A percentile compares a stretch with the other conserved stretches of the same genome.
Evolutionary conservation across 1,140 invertebrate species (phyloP).

Genomic region (Drosophila dunni): DNA sequence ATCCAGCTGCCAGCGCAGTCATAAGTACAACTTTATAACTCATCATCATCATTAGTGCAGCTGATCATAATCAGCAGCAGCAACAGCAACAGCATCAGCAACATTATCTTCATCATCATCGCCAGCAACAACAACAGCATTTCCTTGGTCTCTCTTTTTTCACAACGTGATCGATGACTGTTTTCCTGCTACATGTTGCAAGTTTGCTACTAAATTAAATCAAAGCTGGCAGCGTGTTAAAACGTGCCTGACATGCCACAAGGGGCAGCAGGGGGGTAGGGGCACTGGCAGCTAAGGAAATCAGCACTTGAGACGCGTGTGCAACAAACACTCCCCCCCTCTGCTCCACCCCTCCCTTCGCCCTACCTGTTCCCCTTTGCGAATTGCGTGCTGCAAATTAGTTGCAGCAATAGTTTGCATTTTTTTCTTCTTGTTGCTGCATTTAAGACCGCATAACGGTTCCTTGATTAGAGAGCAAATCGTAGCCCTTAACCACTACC

Average conservation of each 20-base stretch:
- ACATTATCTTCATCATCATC: constrained; percentile 12
- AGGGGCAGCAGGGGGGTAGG: constrained; percentile 14
- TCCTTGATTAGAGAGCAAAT: constrained; percentile 15
- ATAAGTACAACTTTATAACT: constrained; percentile 44
- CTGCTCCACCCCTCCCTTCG: neutral
- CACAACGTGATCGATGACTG: constrained; percentile 67
- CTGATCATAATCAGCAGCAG: neutral
- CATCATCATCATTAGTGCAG: constrained; percentile 14
- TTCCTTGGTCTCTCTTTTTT: neutral
- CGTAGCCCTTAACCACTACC: constrained; percentile 11
- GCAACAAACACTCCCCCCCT: neutral
- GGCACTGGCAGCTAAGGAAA: constrained; percentile 53
- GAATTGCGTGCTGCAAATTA: constrained; percentile 76
- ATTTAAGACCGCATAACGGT: constrained; percentile 50
- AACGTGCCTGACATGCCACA: constrained; percentile 76
- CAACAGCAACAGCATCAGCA: neutral
- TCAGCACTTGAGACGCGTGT: constrained; percentile 74
- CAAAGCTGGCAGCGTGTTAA: constrained; percentile 80
- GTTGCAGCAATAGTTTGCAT: constrained; percentile 33
- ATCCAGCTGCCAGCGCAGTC: constrained; percentile 60
- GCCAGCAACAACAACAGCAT: neutral
- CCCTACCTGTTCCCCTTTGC: constrained; percentile 6
- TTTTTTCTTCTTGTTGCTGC: neutral
- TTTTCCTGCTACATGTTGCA: constrained; percentile 49
- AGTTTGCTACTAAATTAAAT: constrained; percentile 78